Conservation (phyloP, 2,797 vertebrate species). For the Limnodromus scolopaceus region DNA sequence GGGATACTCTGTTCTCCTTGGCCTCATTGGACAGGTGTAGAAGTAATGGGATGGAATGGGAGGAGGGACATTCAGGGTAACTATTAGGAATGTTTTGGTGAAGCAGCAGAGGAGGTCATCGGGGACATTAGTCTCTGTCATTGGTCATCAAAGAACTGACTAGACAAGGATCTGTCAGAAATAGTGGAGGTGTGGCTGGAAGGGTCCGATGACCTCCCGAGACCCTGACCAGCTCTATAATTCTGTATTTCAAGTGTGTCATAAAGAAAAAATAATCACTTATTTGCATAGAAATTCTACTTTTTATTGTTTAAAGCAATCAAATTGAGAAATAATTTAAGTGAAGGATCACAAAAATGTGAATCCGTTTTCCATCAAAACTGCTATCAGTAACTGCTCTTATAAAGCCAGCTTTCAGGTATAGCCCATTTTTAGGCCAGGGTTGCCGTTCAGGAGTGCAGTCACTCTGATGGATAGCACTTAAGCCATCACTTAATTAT, state of each 20-base stretch:
- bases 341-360: neutral
- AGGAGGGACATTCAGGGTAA: neutral
- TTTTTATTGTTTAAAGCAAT: neutral
- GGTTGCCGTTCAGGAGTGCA: neutral
- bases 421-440: neutral
- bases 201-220: neutral
- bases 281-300: neutral
- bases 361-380: neutral
- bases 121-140: neutral
- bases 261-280: neutral
- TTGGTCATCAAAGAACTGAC: neutral
- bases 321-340: neutral
- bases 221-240: neutral
- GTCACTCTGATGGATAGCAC: neutral
- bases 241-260: neutral
- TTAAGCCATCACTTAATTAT: slow-evolving; percentile 4
- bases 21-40: neutral
- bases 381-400: neutral
- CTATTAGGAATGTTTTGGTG: neutral
- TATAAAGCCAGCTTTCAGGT: neutral
- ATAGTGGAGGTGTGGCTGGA: neutral
- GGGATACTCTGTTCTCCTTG: neutral
- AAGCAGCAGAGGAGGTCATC: neutral
- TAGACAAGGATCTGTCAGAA: neutral
- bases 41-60: neutral